phyloP scores from a whole-genome alignment of 2,113 vertebrate genomes.

The Sinocyclocheilus rhinocerous region DNA sequence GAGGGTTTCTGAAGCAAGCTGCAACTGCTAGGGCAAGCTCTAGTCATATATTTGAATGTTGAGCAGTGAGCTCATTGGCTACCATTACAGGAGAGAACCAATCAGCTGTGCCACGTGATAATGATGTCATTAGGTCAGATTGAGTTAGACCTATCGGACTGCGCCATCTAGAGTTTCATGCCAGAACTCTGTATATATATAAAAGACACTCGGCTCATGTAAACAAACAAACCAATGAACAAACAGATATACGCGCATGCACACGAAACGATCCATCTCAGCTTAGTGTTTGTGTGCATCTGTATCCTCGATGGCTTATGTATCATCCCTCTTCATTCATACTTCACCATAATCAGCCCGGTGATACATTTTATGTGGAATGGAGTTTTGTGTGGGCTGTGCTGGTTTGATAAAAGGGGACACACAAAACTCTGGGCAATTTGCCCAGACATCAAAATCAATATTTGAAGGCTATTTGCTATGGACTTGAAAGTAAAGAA shows the following conservation, averaged over 20 bases:
- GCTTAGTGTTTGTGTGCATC: constrained; percentile 19
- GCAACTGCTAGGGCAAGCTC: too few relatives aligned
- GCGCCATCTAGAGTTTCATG: too few relatives aligned
- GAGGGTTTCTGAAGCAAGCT: too few relatives aligned
- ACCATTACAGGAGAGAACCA: too few relatives aligned
- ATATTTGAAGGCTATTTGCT: constrained; percentile 67
- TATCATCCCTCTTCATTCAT: constrained; percentile 24
- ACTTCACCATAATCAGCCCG: constrained; percentile 21
- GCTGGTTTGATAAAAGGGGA: constrained; percentile 69
- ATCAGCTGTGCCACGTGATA: too few relatives aligned
- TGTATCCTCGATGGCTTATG: constrained; percentile 9
- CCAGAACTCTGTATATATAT: not conserved
- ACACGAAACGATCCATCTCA: not conserved
- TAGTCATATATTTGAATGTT: too few relatives aligned
- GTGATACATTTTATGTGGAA: constrained; percentile 63
- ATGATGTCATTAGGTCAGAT: too few relatives aligned
- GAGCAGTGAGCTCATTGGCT: too few relatives aligned
- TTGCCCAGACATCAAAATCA: constrained; percentile 71
- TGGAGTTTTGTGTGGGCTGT: constrained; percentile 69
- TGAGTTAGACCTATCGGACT: too few relatives aligned
- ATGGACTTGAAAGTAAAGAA: constrained; percentile 69
- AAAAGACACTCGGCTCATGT: not conserved
- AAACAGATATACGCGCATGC: not conserved
- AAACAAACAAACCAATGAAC: constrained; percentile 7
- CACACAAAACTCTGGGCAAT: constrained; percentile 71